These are phyloP conservation scores for Gnathonemus echidnorhynchus DNA, from an alignment of 2,113 vertebrate genomes.

Conservation along the genomic window DNA sequence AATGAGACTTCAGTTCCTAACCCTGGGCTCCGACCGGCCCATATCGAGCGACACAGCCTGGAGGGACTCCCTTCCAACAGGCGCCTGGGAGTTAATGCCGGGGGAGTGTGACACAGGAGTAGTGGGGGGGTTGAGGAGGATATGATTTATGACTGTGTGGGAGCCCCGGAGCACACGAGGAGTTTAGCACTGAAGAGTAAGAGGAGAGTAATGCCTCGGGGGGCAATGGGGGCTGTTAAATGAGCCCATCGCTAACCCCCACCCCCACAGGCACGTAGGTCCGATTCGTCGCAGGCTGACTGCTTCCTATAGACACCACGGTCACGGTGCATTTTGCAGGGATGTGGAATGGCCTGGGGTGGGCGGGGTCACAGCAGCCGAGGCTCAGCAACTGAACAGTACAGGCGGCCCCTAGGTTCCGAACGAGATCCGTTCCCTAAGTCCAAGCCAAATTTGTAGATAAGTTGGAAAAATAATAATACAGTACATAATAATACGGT, in stretches of 20 bases:
- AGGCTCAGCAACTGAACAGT: background rate
- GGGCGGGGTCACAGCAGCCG: background rate
- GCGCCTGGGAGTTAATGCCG: background rate
- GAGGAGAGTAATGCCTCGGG: background rate
- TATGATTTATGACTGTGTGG: conserved; percentile 10
- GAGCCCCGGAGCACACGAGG: background rate
- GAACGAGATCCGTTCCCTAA: background rate
- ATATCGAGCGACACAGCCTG: background rate
- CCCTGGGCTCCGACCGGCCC: background rate
- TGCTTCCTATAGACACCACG: background rate
- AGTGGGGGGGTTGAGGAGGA: background rate
- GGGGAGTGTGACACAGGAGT: background rate
- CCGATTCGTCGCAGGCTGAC: background rate
- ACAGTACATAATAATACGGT: background rate
- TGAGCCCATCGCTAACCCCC: background rate
- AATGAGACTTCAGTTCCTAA: background rate
- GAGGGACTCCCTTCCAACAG: background rate
- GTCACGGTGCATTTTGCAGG: background rate
- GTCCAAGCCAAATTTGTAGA: background rate
- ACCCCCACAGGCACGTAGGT: background rate
- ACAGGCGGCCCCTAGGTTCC: background rate
- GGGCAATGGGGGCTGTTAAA: background rate
- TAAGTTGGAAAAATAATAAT: background rate
- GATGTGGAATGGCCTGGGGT: no score
- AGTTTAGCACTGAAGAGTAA: background rate